phyloP scores from a whole-genome alignment of 2,113 vertebrate genomes.

The Takifugu bimaculatus region DNA sequence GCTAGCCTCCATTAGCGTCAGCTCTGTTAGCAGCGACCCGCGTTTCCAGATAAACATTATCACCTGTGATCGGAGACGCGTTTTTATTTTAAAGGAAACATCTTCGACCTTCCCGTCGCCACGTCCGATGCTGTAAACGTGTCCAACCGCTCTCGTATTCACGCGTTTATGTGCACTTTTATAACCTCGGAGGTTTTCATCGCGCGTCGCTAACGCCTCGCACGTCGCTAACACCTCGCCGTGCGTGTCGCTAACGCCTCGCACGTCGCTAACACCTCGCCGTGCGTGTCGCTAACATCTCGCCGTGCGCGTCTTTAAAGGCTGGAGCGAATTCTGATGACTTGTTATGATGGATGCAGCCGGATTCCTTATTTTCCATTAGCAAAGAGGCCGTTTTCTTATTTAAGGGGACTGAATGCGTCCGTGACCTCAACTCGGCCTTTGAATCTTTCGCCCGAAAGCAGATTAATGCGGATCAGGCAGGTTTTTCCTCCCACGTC shows the following conservation, averaged over 20 bases:
- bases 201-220: no score
- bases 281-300: neutral
- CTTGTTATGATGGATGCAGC: neutral
- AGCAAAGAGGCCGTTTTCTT: neutral
- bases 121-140: neutral
- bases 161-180: slow-evolving; percentile 1
- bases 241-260: no score
- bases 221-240: no score
- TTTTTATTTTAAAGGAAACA: slow-evolving; percentile 7
- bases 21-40: neutral
- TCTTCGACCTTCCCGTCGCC: neutral
- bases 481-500: no score
- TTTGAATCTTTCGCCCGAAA: slow-evolving; percentile 5
- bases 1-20: slow-evolving; percentile 8
- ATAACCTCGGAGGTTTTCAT: neutral
- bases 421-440: slow-evolving; percentile 6
- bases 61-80: slow-evolving; percentile 18
- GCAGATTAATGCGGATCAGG: no score
- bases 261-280: neutral
- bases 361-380: no score
- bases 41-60: slow-evolving; percentile 16
- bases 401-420: neutral
- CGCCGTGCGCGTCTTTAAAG: neutral
- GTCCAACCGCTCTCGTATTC: slow-evolving; percentile 7
- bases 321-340: neutral